Evolutionary conservation across 2,888 invertebrate genomes (phyloP).

Genomic region (Thera obeliscata): DNA sequence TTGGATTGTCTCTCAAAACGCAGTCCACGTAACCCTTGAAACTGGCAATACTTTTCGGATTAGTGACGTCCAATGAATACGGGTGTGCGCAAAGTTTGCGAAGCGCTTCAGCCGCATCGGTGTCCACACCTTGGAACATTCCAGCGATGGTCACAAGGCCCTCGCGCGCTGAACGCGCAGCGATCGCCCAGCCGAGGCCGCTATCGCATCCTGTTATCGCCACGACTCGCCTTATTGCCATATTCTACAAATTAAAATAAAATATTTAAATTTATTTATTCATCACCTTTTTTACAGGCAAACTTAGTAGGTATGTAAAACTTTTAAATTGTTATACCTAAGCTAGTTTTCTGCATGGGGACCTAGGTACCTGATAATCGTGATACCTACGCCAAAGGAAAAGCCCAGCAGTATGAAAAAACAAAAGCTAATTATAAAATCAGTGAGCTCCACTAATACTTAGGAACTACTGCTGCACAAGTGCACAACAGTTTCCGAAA

Average conservation of each 20-base stretch:
- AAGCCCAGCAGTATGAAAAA: too few species aligned
- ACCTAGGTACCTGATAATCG: too few species aligned
- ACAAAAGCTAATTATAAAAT: too few species aligned
- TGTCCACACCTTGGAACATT: slow-evolving; percentile 86
- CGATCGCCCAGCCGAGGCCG: slow-evolving; percentile 91
- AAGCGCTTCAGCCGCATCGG: slow-evolving; percentile 79
- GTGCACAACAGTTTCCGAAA: too few species aligned
- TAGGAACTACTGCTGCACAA: too few species aligned
- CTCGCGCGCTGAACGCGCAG: slow-evolving; percentile 84
- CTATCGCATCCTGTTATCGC: slow-evolving; percentile 94
- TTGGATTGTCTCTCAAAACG: slow-evolving; percentile 76
- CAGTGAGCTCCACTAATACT: too few species aligned
- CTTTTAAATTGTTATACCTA: too few species aligned
- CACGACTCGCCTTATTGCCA: slow-evolving; percentile 76
- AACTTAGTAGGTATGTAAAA: too few species aligned
- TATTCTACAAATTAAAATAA: slow-evolving; percentile 2
- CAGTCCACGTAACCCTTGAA: slow-evolving; percentile 76
- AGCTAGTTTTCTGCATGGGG: too few species aligned
- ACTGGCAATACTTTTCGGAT: slow-evolving; percentile 79
- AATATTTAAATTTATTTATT: too few species aligned
- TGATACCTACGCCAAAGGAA: too few species aligned
- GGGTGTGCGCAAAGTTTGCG: slow-evolving; percentile 73
- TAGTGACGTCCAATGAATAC: slow-evolving; percentile 87
- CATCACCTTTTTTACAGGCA: too few species aligned
- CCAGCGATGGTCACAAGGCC: slow-evolving; percentile 92